phyloP scores from a whole-genome alignment of 2,113 vertebrate genomes.

The Nothocercus julius region DNA sequence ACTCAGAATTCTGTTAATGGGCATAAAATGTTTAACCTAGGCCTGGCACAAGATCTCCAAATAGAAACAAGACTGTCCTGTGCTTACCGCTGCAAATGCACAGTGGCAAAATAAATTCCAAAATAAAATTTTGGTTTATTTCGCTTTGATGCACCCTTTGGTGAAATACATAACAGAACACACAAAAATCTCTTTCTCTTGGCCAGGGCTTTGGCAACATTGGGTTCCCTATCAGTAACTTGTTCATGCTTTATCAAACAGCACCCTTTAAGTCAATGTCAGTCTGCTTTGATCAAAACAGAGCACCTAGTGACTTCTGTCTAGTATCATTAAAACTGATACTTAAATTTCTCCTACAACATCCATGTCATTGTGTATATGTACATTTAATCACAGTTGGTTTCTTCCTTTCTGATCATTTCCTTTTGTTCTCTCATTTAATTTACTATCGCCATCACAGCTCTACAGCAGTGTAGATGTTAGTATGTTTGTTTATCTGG shows the following conservation, averaged over 20 bases:
- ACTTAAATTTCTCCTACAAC: not conserved
- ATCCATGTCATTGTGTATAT: not conserved
- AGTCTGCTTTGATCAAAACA: not conserved
- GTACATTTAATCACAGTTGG: not conserved
- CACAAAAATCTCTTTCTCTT: not conserved
- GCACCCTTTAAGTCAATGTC: not conserved
- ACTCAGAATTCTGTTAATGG: not conserved
- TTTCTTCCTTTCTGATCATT: not conserved
- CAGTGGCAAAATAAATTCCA: constrained; percentile 13
- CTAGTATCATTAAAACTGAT: not conserved
- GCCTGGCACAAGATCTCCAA: constrained; percentile 1
- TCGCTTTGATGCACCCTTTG: constrained; percentile 39
- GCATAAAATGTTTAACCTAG: not conserved
- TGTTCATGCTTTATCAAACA: not conserved
- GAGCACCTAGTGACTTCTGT: not conserved
- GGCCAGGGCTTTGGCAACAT: not conserved
- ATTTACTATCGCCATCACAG: not conserved
- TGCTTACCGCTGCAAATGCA: constrained; percentile 38
- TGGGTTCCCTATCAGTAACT: not conserved
- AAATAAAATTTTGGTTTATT: not conserved
- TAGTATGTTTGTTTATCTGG: not conserved
- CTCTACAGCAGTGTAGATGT: not conserved
- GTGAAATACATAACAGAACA: not conserved
- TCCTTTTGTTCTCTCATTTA: not conserved
- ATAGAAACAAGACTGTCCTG: not conserved